phyloP scores from a whole-genome alignment of 1,140 invertebrate genomes.

The Drosophila nikananu region DNA sequence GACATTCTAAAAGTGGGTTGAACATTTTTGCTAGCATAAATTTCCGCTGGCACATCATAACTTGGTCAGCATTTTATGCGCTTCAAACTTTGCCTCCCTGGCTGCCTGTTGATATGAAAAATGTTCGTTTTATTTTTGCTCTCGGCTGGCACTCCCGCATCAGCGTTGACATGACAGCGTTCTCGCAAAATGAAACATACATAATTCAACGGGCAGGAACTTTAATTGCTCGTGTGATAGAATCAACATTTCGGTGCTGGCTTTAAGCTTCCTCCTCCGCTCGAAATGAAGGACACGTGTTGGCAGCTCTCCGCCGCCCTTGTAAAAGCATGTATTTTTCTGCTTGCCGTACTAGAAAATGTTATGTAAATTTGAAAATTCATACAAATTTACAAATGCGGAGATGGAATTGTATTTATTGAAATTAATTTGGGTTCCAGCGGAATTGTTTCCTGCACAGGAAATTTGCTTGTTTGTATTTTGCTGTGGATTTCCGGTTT shows the following conservation, averaged over 20 bases:
- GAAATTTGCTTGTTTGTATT: constrained; percentile 39
- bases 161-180: constrained; percentile 57
- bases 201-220: constrained; percentile 57
- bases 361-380: constrained; percentile 29
- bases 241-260: constrained; percentile 4
- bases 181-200: constrained; percentile 58
- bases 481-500: constrained; percentile 2
- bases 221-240: constrained; percentile 42
- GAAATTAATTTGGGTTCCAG: constrained; percentile 34
- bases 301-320: background rate
- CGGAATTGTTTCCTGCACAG: constrained; percentile 36
- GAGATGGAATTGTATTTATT: constrained; percentile 34
- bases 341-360: constrained; percentile 21
- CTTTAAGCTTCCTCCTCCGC: constrained; percentile 24
- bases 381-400: background rate
- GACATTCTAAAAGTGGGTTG: constrained; percentile 10
- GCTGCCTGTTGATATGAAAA: constrained; percentile 57
- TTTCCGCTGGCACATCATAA: constrained; percentile 35
- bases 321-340: constrained; percentile 12
- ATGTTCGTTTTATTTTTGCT: constrained; percentile 38
- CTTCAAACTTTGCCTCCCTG: constrained; percentile 10
- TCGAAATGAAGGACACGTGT: constrained; percentile 9
- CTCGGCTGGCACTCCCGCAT: constrained; percentile 16
- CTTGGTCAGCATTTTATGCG: constrained; percentile 20
- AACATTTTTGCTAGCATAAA: constrained; percentile 15